Evolutionary conservation across 2,888 invertebrate species (phyloP), one percentile per base, ranked within the genome.

Genomic region (Invenusta paracnida): DNA sequence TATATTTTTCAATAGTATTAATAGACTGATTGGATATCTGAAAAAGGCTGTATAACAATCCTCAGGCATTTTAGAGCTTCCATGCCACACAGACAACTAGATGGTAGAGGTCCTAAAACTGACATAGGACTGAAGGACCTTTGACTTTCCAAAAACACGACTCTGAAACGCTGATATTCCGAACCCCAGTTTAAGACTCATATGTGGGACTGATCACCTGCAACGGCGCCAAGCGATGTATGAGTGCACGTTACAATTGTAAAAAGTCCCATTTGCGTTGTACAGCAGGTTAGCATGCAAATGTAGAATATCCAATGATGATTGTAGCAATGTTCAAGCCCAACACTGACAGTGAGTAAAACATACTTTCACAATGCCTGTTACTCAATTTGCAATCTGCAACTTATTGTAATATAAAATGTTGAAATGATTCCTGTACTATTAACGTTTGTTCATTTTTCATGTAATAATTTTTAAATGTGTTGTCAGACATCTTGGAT

Each of bases 391-490:
- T 73, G 17, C 73, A 25, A 25, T 73, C 27, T 5, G 73, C 5
- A 73, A 73, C 17, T 73, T 73, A 23, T 73, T 73, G 73, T 73
- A 23, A 73, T 73, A n/a, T 73, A 73, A 73, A 73, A 73, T 73
- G 11, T 25, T 5, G 73, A 73, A 73, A 73, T 73, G 5, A 73
- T 73, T 73, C 73, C 73, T 73, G 73, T 73, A 73, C 5, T 25
- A 23, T 73, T 73, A 73, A 73, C 17, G 73, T 73, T 73, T 73
- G 73, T 73, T 73, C 73, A 73, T 73, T 73, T 73, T 73, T 73
- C 73, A 73, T 73, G 73, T 73, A 73, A 13, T 23, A 73, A 73
- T 73, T 5, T 73, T 73, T 73, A 25, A 73, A 73, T 73, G 73
- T 73, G 27, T 73, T n/a, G 73, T 73, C 73, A 25, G 27, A 5